Evolutionary conservation across 2,113 vertebrate genomes (phyloP).

Genomic region (Athene noctua): DNA sequence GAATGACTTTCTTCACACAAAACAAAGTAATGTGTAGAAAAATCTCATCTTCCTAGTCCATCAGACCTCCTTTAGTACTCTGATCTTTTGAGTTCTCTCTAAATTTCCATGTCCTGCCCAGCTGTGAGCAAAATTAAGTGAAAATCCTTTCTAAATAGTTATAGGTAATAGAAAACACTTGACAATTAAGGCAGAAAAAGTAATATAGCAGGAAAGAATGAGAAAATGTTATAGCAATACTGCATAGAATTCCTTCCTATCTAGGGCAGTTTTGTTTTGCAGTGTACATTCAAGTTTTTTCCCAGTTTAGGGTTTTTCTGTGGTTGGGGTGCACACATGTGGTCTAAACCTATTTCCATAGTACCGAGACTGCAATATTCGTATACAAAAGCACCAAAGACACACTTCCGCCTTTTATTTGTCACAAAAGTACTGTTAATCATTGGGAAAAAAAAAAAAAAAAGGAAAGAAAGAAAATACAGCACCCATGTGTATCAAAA

Average conservation of each 20-base stretch:
- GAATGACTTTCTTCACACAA: neutral
- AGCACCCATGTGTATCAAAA: neutral
- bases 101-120: neutral
- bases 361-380: neutral
- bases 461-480: neutral
- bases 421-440: neutral
- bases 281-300: neutral
- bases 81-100: neutral
- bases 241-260: neutral
- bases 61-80: neutral
- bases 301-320: neutral
- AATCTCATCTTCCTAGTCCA: neutral
- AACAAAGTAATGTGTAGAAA: neutral
- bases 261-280: neutral
- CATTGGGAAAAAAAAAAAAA: too few species aligned
- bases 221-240: neutral
- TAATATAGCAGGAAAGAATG: neutral
- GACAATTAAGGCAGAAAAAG: neutral
- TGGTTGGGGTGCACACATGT: accelerated
- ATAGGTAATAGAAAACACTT: neutral
- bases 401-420: neutral
- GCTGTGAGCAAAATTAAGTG: neutral
- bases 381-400: neutral
- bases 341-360: neutral
- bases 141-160: neutral